Percentiles rank a stretch among this genome's conserved stretches.
Evolutionary conservation across 1,140 invertebrate genomes (phyloP).

Genomic region (silkworm (Bombyx mori)): DNA sequence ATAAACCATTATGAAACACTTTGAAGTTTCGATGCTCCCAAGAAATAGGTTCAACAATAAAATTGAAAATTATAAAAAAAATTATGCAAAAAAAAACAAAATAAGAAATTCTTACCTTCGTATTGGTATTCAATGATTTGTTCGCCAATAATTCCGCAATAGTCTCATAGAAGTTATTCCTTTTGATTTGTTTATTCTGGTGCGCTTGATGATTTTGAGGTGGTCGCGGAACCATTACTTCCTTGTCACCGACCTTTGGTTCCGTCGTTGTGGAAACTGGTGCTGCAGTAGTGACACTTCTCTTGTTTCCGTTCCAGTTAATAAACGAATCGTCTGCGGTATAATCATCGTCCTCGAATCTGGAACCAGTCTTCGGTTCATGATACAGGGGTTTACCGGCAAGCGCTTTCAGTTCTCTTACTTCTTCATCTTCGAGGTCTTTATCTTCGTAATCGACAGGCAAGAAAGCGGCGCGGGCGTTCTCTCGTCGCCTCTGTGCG

Average conservation of each 20-base stretch:
- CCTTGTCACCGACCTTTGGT: constrained; percentile 71
- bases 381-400: constrained; percentile 68
- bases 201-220: constrained; percentile 49
- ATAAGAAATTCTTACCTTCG: constrained; percentile 34
- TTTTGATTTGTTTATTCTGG: constrained; percentile 30
- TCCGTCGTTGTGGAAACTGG: neutral
- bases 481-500: constrained; percentile 59
- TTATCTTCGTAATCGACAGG: constrained; percentile 65
- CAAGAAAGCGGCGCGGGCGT: constrained; percentile 45
- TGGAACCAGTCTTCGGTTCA: constrained; percentile 57
- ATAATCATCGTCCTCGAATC: constrained; percentile 58
- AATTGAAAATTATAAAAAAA: too few species aligned
- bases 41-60: too few species aligned
- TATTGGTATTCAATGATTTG: constrained; percentile 37
- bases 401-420: constrained; percentile 73
- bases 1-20: neutral
- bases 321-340: constrained; percentile 61
- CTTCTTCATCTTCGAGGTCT: constrained; percentile 73
- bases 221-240: constrained; percentile 74
- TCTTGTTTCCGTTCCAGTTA: constrained; percentile 69
- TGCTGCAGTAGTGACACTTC: constrained; percentile 31
- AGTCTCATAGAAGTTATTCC: constrained; percentile 59
- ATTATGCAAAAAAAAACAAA: too few species aligned
- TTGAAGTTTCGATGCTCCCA: too few species aligned
- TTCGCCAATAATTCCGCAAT: constrained; percentile 61